Percentiles rank a stretch among this genome's conserved stretches.
Conservation (phyloP, 2,797 vertebrate genomes). For the Pachyuromys duprasi region DNA sequence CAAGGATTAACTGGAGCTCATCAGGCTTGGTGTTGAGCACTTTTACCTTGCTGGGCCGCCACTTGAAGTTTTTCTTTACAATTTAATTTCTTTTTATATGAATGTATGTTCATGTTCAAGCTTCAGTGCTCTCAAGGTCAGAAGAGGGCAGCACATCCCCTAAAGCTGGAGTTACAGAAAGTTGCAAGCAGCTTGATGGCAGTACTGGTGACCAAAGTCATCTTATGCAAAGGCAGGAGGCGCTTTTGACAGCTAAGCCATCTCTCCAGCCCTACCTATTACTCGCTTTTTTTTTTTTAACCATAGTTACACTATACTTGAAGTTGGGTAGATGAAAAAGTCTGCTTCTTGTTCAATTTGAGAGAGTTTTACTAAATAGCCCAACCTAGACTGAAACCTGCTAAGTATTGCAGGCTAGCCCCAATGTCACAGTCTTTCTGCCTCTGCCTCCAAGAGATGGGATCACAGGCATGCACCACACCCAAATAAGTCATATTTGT, state of each 20-base stretch:
- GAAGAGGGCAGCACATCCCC: not conserved
- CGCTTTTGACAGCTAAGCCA: not conserved
- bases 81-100: not conserved
- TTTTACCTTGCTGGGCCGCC: not conserved
- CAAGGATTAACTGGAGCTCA: not conserved
- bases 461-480: not conserved
- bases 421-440: not conserved
- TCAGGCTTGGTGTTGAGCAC: too few species aligned
- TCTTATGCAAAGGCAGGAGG: not conserved
- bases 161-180: not conserved
- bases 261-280: not conserved
- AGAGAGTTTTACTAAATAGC: not conserved
- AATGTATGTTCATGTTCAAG: too few species aligned
- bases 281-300: not conserved
- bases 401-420: not conserved
- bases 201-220: not conserved
- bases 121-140: not conserved
- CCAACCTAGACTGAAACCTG: not conserved
- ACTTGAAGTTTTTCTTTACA: not conserved
- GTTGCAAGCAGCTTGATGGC: too few species aligned
- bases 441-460: not conserved
- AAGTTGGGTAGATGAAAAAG: not conserved
- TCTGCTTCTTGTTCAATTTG: not conserved
- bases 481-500: not conserved
- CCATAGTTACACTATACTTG: not conserved